Conservation (phyloP, 2,797 vertebrate species). For the Limosa lapponica region DNA sequence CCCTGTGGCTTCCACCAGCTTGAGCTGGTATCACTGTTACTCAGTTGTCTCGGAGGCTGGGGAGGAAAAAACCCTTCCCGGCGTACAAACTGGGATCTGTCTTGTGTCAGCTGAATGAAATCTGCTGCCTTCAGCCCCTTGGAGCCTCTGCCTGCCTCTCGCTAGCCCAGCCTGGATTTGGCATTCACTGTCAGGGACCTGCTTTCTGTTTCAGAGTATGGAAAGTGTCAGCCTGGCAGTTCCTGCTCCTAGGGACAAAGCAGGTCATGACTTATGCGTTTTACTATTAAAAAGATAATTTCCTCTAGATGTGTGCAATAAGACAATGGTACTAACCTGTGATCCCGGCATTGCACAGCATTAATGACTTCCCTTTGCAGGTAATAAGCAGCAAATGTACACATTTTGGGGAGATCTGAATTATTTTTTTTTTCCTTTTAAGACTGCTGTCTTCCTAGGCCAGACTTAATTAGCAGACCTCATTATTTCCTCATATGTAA, state of each 20-base stretch:
- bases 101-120: neutral
- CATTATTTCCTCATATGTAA: constrained; percentile 66
- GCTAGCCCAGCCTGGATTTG: neutral
- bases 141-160: neutral
- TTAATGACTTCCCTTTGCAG: constrained; percentile 45
- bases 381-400: constrained; percentile 46
- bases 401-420: constrained; percentile 17
- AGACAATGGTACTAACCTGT: constrained; percentile 3
- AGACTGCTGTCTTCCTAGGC: constrained; percentile 47
- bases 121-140: neutral
- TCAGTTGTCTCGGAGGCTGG: neutral
- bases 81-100: neutral
- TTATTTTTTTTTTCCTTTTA: neutral
- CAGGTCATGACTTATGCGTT: neutral
- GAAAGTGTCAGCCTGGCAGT: neutral
- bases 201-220: neutral
- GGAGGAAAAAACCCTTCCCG: neutral
- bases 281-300: constrained; percentile 17
- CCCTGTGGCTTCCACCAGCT: neutral
- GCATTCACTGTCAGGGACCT: neutral
- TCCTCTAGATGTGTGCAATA: constrained; percentile 11
- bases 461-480: constrained; percentile 68
- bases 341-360: neutral
- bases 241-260: neutral
- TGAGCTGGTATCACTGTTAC: neutral